Base-by-base conservation (phyloP, 2,888 invertebrate species). In the Anticlea derivata region DNA sequence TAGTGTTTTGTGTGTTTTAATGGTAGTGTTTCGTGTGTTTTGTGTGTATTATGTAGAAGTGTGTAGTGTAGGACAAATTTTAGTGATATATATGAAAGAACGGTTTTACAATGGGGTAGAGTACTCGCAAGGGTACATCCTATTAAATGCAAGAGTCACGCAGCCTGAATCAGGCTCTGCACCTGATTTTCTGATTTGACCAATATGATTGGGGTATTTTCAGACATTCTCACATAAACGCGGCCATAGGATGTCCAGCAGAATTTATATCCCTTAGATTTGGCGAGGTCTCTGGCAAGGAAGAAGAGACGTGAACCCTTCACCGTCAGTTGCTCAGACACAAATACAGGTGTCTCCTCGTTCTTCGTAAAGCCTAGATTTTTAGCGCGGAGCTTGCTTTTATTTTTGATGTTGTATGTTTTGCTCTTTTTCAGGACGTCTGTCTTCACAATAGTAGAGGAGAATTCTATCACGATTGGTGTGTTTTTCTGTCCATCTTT, bases 201-300 rank as follows among this genome's bases (percentile, higher is more conserved):
- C n/a, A 8, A 1, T 13, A 38, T 38, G 1, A 38, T 38, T 5
- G 38, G 13, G 12, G 38, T 3, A 38, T 17, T 26, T 38, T 37
- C 37, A 7, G 11, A 11, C 7, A 24, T 37, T 24, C 37, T 23
- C 1, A 37, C n/a, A n/a, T n/a, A n/a, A n/a, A n/a, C n/a, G n/a
- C n/a, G n/a, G n/a, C n/a, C n/a, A n/a, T n/a, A n/a, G 1, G 37
- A 6, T 0, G 38, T 38, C 38, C 38, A 38, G 26, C 38, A 38
- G 5, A 38, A 38, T 8, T 38, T 38, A 12, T 26, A 38, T 0
- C 1, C 5, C 7, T 26, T 38, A 0, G 38, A 38, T 8, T 38
- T 38, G 1, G 26, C 38, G 8, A 38, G 26, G 26, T 38, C 38
- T 13, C 38, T 12, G 2, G 38, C 38, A 1, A 38, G 17, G 8